Conservation (phyloP, 2,797 vertebrate species). For the Melanotaenia parkinsoni region DNA sequence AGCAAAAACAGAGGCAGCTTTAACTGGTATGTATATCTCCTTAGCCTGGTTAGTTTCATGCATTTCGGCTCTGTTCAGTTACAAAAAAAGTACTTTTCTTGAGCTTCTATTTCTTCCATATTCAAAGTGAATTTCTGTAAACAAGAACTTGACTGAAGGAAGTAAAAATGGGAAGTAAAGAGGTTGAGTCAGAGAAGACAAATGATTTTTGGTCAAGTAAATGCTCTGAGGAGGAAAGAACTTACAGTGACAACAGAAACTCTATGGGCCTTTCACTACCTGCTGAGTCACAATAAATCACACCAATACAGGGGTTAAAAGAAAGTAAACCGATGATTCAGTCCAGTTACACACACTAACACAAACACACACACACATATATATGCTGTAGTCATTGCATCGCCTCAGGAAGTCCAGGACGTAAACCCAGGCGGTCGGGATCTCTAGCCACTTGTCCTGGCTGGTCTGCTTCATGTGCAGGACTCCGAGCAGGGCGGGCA, state of each 20-base stretch:
- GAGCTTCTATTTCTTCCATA: not conserved
- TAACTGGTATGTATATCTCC: not conserved
- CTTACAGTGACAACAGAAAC: slow-evolving; percentile 22
- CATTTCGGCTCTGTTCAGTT: not conserved
- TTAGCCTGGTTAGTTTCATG: not conserved
- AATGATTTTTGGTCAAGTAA: slow-evolving; percentile 19
- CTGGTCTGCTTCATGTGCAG: too few relatives aligned
- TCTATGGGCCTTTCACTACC: slow-evolving; percentile 20
- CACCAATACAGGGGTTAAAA: slow-evolving; percentile 13
- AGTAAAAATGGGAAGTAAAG: slow-evolving; percentile 57
- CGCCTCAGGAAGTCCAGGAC: too few relatives aligned
- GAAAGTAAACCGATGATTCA: too few relatives aligned
- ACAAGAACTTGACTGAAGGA: slow-evolving; percentile 53
- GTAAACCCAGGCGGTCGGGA: too few relatives aligned
- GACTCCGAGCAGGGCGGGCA: too few relatives aligned
- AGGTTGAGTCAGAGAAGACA: slow-evolving; percentile 21
- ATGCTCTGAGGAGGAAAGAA: slow-evolving; percentile 21
- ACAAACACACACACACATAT: too few relatives aligned
- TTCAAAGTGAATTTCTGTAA: slow-evolving; percentile 18
- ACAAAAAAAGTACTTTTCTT: slow-evolving; percentile 4
- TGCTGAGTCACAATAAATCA: slow-evolving; percentile 63
- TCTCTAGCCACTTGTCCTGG: too few relatives aligned
- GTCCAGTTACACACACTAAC: too few relatives aligned
- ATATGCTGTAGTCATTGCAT: too few relatives aligned
- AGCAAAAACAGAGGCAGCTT: not conserved